Evolutionary conservation across 2,113 vertebrate genomes (phyloP).

Genomic region (Amphiprion percula): DNA sequence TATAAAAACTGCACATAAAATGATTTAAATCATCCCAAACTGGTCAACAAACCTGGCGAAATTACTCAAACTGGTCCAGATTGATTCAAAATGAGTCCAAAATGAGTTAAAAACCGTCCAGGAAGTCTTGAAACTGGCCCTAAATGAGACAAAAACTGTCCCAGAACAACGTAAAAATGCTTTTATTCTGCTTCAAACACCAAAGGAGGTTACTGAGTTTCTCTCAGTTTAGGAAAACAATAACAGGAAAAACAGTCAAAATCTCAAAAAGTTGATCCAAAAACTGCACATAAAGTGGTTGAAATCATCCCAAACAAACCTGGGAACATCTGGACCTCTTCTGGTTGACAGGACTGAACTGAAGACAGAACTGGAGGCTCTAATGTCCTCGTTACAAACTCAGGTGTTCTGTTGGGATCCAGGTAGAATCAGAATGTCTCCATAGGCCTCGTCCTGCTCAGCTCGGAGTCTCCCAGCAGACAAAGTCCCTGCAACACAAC

Average conservation of each 20-base stretch:
- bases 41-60: too few relatives aligned
- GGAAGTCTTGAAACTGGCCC: too few relatives aligned
- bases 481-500: constrained; percentile 54
- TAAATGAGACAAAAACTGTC: too few relatives aligned
- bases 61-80: too few relatives aligned
- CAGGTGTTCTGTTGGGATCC: constrained; percentile 1
- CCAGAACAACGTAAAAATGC: too few relatives aligned
- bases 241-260: constrained; percentile 16
- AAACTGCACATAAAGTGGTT: too few relatives aligned
- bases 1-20: too few relatives aligned
- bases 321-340: too few relatives aligned
- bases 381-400: neutral
- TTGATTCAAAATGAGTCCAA: too few relatives aligned
- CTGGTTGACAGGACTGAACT: neutral
- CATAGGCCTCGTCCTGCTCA: constrained; percentile 67
- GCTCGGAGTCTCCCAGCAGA: constrained; percentile 39
- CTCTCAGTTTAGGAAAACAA: neutral
- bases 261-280: neutral
- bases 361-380: neutral
- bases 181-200: neutral
- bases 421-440: constrained; percentile 60
- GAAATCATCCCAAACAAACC: too few relatives aligned
- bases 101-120: too few relatives aligned
- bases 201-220: neutral
- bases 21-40: too few relatives aligned